phyloP scores from a whole-genome alignment of 2,888 invertebrate species.

The Synergus umbraculus region DNA sequence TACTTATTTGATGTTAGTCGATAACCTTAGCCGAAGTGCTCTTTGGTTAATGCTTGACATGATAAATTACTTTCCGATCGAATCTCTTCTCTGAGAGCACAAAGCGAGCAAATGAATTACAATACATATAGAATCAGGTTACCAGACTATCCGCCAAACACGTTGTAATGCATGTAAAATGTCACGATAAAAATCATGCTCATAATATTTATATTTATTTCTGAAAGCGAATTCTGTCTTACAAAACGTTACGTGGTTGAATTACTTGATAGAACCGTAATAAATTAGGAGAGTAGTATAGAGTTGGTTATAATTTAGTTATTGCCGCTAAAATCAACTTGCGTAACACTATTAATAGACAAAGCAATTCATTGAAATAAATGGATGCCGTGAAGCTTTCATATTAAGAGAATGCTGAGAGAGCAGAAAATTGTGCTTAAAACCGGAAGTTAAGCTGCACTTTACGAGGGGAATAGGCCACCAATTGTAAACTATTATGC shows the following conservation, averaged over 20 bases:
- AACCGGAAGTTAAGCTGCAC: constrained; percentile 8
- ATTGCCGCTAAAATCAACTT: not conserved
- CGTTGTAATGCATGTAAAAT: constrained; percentile 25
- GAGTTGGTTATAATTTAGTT: not conserved
- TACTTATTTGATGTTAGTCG: constrained; percentile 33
- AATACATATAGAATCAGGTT: constrained; percentile 35
- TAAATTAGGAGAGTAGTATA: not conserved
- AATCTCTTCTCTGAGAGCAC: constrained; percentile 25
- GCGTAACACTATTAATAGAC: not conserved
- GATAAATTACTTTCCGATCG: constrained; percentile 36
- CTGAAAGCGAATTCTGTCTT: not conserved
- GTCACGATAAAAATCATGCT: constrained; percentile 26
- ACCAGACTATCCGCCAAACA: constrained; percentile 17
- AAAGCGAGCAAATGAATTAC: constrained; percentile 38
- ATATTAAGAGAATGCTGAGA: not conserved
- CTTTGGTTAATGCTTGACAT: constrained; percentile 35
- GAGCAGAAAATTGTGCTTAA: not conserved
- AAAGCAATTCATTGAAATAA: not conserved
- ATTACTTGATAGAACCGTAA: not conserved
- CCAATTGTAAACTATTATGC: not conserved
- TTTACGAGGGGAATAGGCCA: not conserved
- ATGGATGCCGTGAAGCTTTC: not conserved
- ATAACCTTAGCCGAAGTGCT: constrained; percentile 31
- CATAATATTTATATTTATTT: constrained; percentile 21
- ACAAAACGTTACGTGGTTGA: not conserved